phyloP scores from a whole-genome alignment of 1,140 invertebrate genomes.

The Stegodyphus dumicola region DNA sequence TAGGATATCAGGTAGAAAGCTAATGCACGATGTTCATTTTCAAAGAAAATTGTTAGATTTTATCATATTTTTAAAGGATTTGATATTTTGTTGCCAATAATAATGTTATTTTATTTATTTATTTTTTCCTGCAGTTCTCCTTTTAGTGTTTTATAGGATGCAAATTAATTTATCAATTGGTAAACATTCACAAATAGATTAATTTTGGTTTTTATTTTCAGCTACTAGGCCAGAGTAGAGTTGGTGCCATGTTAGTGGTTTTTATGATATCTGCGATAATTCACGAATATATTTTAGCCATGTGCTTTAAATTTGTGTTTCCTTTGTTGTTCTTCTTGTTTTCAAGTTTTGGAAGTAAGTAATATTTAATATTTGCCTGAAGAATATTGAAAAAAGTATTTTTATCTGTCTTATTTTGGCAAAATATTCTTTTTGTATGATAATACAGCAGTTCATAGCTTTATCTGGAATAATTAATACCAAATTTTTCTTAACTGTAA shows the following conservation, averaged over 20 bases:
- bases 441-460: too few species aligned
- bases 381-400: background rate
- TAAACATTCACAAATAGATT: background rate
- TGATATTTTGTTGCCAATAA: too few species aligned
- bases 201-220: conserved; percentile 10
- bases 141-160: too few species aligned
- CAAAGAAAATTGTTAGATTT: too few species aligned
- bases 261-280: conserved; percentile 70
- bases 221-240: conserved; percentile 44
- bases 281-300: conserved; percentile 70
- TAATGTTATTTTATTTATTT: too few species aligned
- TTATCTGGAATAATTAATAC: too few species aligned
- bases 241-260: conserved; percentile 64
- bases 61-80: background rate
- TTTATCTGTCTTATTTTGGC: too few species aligned
- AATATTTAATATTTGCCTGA: background rate
- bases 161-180: background rate
- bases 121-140: background rate
- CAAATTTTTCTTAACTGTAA: too few species aligned
- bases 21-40: too few species aligned
- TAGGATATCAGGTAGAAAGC: too few species aligned
- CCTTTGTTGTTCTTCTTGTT: conserved; percentile 71
- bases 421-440: too few species aligned
- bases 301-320: conserved; percentile 70
- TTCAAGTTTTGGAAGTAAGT: conserved; percentile 69